Evolutionary conservation across 2,888 invertebrate genomes (phyloP), one percentile per base, ranked within the genome.

Genomic region (Exephanes ischioxanthus): DNA sequence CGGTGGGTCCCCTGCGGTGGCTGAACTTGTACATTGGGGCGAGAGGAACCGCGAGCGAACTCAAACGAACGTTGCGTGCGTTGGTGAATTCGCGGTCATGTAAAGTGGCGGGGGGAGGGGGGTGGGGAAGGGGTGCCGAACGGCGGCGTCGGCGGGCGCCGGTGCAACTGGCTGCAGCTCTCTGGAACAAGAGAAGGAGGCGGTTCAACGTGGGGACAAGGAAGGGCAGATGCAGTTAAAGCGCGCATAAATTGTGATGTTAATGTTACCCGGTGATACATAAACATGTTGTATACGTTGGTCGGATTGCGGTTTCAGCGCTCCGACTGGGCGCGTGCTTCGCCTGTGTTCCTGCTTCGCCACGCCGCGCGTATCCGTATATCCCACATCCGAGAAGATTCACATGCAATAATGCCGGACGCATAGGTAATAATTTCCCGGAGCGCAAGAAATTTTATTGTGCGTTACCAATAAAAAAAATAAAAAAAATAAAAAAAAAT

Each of bases 241-340:
- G 91, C 91, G 90, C 90, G 91, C 92, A 93, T 93, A 93, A 93
- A 93, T 92, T 92, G 92, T 90, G 89, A 92, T 91, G 92, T 93
- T 93, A 92, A 93, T 93, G 92, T 91, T 90, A 89, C 90, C 45
- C 89, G 89, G 90, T 91, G 91, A 92, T 93, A 91, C 93, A 93
- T 93, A 93, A 93, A 93, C 93, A 93, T 91, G 92, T 90, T 92
- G 91, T 92, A 80, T 77, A 91, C 91, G 91, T 89, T 88, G 90
- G 92, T 90, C 80, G 92, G 90, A 92, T 91, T 93, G 92, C 91
- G 91, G 92, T 91, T 86, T 85, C 84, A 76, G 81, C 87, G 81
- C 86, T 87, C 45, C 76, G 81, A 71, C 72, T 83, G 73, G 83
- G 73, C 85, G 84, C 88, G 87, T 84, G 85, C 68, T 71, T 37